Percentiles rank a stretch among this genome's conserved stretches.
These are phyloP conservation scores for Corythornis cristatus DNA, from an alignment of 2,113 vertebrate species.

Conservation along the genomic window DNA sequence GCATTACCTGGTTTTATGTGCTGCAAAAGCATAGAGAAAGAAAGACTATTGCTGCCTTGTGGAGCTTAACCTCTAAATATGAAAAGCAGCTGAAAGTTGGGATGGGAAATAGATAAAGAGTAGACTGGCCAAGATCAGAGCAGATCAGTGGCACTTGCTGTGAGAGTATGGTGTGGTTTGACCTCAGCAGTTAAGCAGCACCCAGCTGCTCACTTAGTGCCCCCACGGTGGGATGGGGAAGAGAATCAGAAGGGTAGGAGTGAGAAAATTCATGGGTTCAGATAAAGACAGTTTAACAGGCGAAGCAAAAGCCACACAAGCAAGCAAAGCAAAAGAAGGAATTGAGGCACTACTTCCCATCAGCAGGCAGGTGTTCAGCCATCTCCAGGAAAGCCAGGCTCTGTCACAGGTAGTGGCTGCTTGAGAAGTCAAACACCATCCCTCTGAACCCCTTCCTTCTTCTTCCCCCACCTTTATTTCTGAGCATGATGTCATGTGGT, in stretches of 20 bases:
- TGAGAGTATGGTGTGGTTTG: not conserved
- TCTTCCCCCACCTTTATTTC: not conserved
- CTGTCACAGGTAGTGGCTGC: accelerated
- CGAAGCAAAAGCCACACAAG: accelerated
- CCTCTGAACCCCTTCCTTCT: not conserved
- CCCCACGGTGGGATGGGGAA: too few species aligned
- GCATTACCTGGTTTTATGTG: not conserved
- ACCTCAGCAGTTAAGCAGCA: not conserved
- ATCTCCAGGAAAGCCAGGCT: not conserved
- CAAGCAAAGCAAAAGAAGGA: not conserved
- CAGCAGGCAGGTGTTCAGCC: not conserved
- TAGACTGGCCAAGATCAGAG: not conserved
- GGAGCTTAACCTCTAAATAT: not conserved
- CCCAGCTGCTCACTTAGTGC: accelerated
- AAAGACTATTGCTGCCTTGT: not conserved
- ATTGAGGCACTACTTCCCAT: not conserved
- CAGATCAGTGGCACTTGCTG: not conserved
- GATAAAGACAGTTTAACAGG: not conserved
- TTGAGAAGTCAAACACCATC: not conserved
- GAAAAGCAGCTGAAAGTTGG: not conserved
- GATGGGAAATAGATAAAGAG: not conserved
- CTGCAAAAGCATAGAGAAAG: not conserved
- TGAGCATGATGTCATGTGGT: not conserved
- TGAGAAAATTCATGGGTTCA: not conserved
- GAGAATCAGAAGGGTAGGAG: not conserved